Percentiles rank a stretch among this genome's conserved stretches.
phyloP scores from a whole-genome alignment of 1,140 invertebrate species.

The Drosophila sulfurigaster region DNA sequence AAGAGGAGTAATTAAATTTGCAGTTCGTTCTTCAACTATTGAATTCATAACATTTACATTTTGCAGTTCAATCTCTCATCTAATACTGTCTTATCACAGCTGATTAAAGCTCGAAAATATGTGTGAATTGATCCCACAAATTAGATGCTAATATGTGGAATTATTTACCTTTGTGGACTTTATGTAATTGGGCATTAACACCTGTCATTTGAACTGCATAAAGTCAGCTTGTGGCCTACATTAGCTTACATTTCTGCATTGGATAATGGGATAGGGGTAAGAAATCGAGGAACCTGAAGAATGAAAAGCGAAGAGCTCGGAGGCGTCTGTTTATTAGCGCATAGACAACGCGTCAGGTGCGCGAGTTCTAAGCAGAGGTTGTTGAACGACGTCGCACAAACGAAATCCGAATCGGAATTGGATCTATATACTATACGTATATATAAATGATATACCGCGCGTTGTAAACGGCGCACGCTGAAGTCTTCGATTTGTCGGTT shows the following conservation, averaged over 20 bases:
- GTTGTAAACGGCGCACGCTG: not conserved
- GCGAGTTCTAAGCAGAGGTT: constrained; percentile 15
- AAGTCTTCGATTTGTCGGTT: not conserved
- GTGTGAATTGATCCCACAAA: constrained; percentile 10
- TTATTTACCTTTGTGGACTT: constrained; percentile 17
- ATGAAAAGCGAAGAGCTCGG: not conserved
- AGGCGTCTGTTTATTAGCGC: not conserved
- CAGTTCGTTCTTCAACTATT: no score
- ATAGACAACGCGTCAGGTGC: not conserved
- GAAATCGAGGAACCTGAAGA: not conserved
- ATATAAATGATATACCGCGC: no score
- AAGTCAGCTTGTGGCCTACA: constrained; percentile 30
- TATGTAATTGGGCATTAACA: constrained; percentile 16
- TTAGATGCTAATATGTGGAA: constrained; percentile 38
- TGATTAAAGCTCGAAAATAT: no score
- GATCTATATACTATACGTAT: not conserved
- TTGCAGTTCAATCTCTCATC: no score
- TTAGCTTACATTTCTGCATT: constrained; percentile 6
- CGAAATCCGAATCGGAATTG: not conserved
- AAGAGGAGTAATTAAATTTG: no score
- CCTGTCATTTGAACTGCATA: constrained; percentile 19
- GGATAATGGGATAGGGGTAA: constrained; percentile 4
- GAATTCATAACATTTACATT: no score
- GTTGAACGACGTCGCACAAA: constrained; percentile 21
- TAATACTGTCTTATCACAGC: no score